Percentiles rank a stretch among this genome's conserved stretches.
Evolutionary conservation across 2,797 vertebrate species (phyloP).

Genomic region (Rhyacichthys aspro): DNA sequence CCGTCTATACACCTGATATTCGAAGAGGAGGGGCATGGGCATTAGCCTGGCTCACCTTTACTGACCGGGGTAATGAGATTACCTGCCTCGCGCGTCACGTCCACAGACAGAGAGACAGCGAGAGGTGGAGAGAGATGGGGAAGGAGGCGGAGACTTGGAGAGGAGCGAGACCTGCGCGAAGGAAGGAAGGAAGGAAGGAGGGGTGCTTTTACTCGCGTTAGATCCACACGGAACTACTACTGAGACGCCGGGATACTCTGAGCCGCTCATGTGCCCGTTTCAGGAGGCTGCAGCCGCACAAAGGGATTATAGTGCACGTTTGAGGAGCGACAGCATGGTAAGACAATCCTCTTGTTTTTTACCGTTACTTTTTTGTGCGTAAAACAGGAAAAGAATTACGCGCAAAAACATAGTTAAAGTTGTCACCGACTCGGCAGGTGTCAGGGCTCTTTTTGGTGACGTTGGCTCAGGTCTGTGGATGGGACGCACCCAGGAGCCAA

Average conservation of each 20-base stretch:
- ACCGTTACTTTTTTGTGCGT: not conserved
- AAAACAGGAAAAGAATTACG: not conserved
- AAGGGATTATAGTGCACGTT: slow-evolving; percentile 36
- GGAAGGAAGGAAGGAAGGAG: too few species aligned
- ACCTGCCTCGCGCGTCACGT: slow-evolving; percentile 67
- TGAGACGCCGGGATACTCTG: slow-evolving; percentile 59
- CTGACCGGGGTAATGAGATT: slow-evolving; percentile 73
- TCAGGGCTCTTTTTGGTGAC: not conserved
- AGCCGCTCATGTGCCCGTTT: slow-evolving; percentile 55
- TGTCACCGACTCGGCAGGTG: not conserved
- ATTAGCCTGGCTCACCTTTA: slow-evolving; percentile 54
- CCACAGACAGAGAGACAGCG: slow-evolving; percentile 30
- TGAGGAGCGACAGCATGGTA: slow-evolving; percentile 71
- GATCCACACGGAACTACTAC: slow-evolving; percentile 10
- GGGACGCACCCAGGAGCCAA: slow-evolving; percentile 2
- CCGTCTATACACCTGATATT: slow-evolving; percentile 3
- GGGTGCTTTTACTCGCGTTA: slow-evolving; percentile 25
- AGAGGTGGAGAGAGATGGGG: slow-evolving; percentile 10
- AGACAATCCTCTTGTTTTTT: slow-evolving; percentile 33
- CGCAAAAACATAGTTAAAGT: not conserved
- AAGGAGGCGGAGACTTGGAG: slow-evolving; percentile 15
- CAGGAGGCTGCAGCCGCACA: slow-evolving; percentile 38
- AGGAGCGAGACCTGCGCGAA: slow-evolving; percentile 3
- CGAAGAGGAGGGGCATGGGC: slow-evolving; percentile 28
- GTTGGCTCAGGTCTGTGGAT: not conserved